Base-by-base conservation (phyloP, 1,140 invertebrate genomes). In the Achroia grisella region DNA sequence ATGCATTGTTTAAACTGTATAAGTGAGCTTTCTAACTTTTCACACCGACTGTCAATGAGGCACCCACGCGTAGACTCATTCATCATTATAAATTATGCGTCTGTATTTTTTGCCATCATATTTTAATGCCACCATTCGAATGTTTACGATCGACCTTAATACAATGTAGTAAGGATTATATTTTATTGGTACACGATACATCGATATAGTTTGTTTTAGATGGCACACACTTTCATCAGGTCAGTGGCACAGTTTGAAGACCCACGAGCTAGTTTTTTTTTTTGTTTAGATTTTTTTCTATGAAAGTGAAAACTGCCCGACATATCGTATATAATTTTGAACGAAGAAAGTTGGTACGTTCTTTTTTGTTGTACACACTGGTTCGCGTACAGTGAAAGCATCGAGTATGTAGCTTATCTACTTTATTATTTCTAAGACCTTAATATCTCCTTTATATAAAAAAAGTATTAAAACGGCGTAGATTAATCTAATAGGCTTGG, bases 61-160 rank as follows among this genome's bases (percentile, higher is more conserved):
- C 39, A 49, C 43, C 23, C 11, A 14, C 30, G 29, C 17, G 17
- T 23, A 23, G 48, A 49, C n/a, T 52, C 52, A 63, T 61, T 64
- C 62, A 68, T 64, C 54, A 51, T 53, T 23, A 57, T 63, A 55
- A 57, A 54, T 57, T 48, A 58, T 66, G 48, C 23, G 45, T 60
- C 57, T 39, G 31, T 30, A 56, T 63, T 70, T 61, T 63, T 65
- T 49, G 35, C 32, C 37, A 12, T 8, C 17, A 29, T 41, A 51
- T 60, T 69, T 60, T 58, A 32, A 17, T 39, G 13, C 3, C 34
- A 29, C 14, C 28, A 2, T 43, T 15, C n/a, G 15, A 10, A 28
- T 36, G 23, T 23, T 33, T 29, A 30, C 52, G 37, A 12, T 32
- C 29, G 23, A 44, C 41, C 41, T 32, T 58, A 58, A 49, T 32